Conservation (phyloP, 2,113 vertebrate species). For the Ctenodactylus gundi region DNA sequence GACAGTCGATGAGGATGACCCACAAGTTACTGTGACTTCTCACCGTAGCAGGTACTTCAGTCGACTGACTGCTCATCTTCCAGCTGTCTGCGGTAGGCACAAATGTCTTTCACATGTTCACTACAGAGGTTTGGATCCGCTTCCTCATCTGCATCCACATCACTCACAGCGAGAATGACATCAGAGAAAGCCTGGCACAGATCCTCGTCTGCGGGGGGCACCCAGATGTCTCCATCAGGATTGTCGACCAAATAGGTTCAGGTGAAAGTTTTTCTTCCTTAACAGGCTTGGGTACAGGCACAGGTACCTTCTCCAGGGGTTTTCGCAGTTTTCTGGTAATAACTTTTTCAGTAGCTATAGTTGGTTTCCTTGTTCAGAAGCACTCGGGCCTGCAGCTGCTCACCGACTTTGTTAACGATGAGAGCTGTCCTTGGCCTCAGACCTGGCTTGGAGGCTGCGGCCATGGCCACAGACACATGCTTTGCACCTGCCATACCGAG, state of each 20-base stretch:
- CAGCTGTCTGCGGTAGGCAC: conserved; percentile 84
- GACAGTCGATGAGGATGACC: conserved; percentile 92
- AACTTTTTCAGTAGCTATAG: conserved; percentile 59
- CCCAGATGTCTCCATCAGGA: neutral
- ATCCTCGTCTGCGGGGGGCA: conserved; percentile 65
- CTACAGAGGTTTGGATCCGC: conserved; percentile 87
- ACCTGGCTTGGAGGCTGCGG: conserved; percentile 19
- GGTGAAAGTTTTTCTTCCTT: neutral
- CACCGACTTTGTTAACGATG: conserved; percentile 81
- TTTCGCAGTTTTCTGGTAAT: conserved; percentile 56
- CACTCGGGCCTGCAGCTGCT: conserved; percentile 23
- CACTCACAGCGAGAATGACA: conserved; percentile 84
- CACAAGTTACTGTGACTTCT: conserved; percentile 89
- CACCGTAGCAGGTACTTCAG: conserved; percentile 85
- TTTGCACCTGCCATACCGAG: conserved; percentile 74
- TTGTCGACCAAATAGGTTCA: neutral
- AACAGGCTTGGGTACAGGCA: neutral
- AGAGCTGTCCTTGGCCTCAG: conserved; percentile 81
- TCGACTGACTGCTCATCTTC: conserved; percentile 86
- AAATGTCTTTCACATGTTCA: conserved; percentile 90
- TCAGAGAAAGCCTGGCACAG: conserved; percentile 88
- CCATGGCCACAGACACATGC: neutral
- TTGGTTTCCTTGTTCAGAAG: conserved; percentile 77
- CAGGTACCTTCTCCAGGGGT: conserved; percentile 39
- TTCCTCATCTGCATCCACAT: conserved; percentile 85